Evolutionary conservation across 2,113 vertebrate species (phyloP).

Genomic region (Barnardius zonarius): DNA sequence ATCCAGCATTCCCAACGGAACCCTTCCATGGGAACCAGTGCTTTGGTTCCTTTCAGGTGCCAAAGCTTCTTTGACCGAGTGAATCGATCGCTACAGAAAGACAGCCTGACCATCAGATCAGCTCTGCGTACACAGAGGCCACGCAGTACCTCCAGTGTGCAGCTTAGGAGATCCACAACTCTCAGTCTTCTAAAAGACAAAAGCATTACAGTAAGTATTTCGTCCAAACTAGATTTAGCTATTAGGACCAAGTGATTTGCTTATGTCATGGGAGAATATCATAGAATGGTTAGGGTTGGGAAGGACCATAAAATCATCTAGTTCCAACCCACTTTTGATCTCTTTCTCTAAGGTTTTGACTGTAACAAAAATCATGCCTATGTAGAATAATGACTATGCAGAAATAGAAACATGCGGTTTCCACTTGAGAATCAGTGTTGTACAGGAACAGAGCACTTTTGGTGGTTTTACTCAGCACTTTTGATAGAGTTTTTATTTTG

Average conservation of each 20-base stretch:
- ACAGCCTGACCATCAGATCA: slow-evolving; percentile 49
- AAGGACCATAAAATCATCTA: background rate
- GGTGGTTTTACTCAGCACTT: background rate
- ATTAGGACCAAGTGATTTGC: background rate
- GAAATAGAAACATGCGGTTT: background rate
- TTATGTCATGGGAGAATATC: background rate
- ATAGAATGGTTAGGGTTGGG: background rate
- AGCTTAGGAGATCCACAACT: background rate
- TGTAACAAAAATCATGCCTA: background rate
- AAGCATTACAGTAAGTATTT: slow-evolving; percentile 3
- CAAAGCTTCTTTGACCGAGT: slow-evolving; percentile 35
- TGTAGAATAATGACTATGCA: background rate
- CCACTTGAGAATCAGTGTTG: background rate
- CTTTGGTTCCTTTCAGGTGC: background rate
- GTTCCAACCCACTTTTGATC: background rate
- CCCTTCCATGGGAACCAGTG: background rate
- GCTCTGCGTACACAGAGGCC: background rate
- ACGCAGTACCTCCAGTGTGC: background rate
- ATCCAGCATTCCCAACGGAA: background rate
- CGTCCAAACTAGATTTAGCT: background rate
- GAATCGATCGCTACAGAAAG: slow-evolving; percentile 42
- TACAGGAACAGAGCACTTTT: background rate
- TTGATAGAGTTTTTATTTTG: background rate
- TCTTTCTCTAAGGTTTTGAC: background rate
- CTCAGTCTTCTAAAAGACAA: background rate